Base-by-base conservation (phyloP, 2,888 invertebrate species). In the Lasioglossum villosulum region DNA sequence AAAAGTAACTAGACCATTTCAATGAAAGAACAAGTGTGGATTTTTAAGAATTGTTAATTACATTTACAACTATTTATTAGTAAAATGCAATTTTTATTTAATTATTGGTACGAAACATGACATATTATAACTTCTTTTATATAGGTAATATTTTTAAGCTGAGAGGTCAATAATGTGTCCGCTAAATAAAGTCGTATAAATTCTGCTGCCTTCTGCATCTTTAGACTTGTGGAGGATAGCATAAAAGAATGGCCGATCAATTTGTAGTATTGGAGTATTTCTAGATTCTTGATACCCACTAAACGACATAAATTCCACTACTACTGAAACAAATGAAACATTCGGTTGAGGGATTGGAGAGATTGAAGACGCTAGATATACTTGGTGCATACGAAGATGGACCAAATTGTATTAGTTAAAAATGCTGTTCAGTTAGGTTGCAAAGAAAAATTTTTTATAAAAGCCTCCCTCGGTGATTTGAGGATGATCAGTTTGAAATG, bases 181-280 rank as follows among this genome's bases (percentile, higher is more conserved):
- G 42, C 1, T 63, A 45, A 82, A 82, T n/a, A 82, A 70, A 16
- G 16, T 30, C 27, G 39, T 19, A 30, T 4, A 16, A 39, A 30
- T 16, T 5, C n/a, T 4, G 4, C 16, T 68, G n/a, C 14, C 48
- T 19, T 37, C 12, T 39, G 39, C 23, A 34, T 19, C 34, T 34
- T 52, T 16, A 27, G 12, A n/a, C 66, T 68, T 42, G 14, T 63
- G 4, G 6, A 48, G 3, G 27, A 45, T 27, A 48, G 14, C 59
- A 23, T 37, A 76, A n/a, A 27, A 19, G 56, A 70, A 80, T 59
- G 80, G 56, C 4, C 56, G 56, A 56, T 56, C n/a, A n/a, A 56
- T 56, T 56, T 12, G 4, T 56, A 56, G 12, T n/a, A n/a, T 4
- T n/a, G 12, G 56, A n/a, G n/a, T 56, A 56, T 3, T 3, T 56